Base-by-base conservation (phyloP, 2,888 invertebrate species). In the Eucriotettix oculatus region DNA sequence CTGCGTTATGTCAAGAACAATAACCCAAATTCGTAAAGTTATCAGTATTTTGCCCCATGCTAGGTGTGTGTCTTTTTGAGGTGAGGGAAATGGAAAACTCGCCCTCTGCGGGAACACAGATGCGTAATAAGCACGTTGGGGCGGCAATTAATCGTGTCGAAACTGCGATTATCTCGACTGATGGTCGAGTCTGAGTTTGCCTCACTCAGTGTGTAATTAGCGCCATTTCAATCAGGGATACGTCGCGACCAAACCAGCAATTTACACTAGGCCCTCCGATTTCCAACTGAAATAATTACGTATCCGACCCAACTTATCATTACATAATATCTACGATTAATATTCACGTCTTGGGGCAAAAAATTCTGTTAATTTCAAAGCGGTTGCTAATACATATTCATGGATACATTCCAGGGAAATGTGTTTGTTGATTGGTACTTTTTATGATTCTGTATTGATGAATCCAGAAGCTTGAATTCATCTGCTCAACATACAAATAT, bases 201-300 rank as follows among this genome's bases (percentile, higher is more conserved):
- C 48, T 48, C 48, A 48, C 48, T 14, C 14, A 48, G 14, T n/a
- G 48, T 58, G 58, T 56, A 61, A 61, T 61, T 54, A 61, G 56
- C 58, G 61, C 58, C 56, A 52, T 56, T 61, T 61, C 61, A 61
- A 61, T 61, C 61, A 61, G 48, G n/a, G 48, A 48, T 14, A 12
- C n/a, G 48, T 48, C 48, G 48, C 48, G 12, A 12, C 14, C 48
- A 48, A 48, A 48, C 48, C 48, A 5, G n/a, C 48, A 48, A 48
- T 48, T 48, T 48, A n/a, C 14, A 48, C 48, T n/a, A n/a, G 48
- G 48, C n/a, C 48, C 48, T 48, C n/a, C 48, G 48, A 12, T 48
- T 48, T n/a, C 48, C 48, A 12, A n/a, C 48, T 48, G 14, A 48
- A 48, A 48, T 48, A 48, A 48, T 48, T 48, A 48, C 48, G 14